Conservation (phyloP, 2,888 invertebrate genomes). For the Orthosia incerta region DNA sequence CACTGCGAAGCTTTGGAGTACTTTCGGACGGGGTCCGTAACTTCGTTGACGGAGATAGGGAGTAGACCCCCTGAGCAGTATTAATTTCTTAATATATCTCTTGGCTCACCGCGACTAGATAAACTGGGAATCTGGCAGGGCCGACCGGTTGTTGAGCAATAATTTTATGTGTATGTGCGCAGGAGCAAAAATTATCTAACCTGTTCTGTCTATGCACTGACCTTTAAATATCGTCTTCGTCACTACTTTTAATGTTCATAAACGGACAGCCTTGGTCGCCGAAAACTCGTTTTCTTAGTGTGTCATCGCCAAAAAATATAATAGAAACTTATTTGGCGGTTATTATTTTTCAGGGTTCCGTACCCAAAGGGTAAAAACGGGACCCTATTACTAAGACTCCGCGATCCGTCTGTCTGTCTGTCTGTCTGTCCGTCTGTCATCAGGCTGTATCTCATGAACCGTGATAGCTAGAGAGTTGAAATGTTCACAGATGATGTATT, state of each 20-base stretch:
- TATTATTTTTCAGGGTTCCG: too few species aligned
- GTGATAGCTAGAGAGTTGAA: too few species aligned
- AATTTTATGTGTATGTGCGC: constrained; percentile 54
- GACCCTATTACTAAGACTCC: too few species aligned
- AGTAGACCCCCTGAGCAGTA: constrained; percentile 30
- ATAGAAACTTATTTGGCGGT: constrained; percentile 16
- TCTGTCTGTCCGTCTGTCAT: too few species aligned
- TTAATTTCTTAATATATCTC: constrained; percentile 61
- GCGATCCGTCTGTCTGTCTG: too few species aligned
- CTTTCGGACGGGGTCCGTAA: too few species aligned
- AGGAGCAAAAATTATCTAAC: constrained; percentile 67
- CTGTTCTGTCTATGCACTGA: constrained; percentile 71
- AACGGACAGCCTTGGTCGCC: constrained; percentile 54
- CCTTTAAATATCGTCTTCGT: constrained; percentile 69
- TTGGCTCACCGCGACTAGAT: constrained; percentile 54
- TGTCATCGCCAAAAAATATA: constrained; percentile 42
- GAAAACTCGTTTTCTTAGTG: constrained; percentile 47
- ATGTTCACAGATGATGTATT: too few species aligned
- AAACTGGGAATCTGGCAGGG: constrained; percentile 67
- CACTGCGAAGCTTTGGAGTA: too few species aligned
- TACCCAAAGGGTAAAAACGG: too few species aligned
- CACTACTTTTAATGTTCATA: constrained; percentile 53
- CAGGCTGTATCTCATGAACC: too few species aligned
- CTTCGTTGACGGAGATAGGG: too few species aligned
- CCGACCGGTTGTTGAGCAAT: constrained; percentile 72